phyloP scores from a whole-genome alignment of 2,888 invertebrate genomes.

The Spisula solida region DNA sequence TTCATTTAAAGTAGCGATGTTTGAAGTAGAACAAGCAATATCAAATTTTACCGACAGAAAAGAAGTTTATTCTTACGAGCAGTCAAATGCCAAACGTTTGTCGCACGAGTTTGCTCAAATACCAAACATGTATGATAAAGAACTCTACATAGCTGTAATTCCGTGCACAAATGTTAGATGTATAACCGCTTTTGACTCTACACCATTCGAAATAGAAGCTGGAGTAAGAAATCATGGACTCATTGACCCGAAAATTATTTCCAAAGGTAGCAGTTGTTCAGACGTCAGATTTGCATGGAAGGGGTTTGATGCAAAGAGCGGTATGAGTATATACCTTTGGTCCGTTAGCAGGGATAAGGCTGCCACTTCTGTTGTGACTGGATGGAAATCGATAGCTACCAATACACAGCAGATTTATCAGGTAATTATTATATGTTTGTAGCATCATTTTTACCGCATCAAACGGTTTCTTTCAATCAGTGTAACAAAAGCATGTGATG shows the following conservation, averaged over 20 bases:
- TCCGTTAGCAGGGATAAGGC: constrained; percentile 16
- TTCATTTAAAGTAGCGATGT: constrained; percentile 5
- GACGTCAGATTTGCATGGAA: constrained; percentile 25
- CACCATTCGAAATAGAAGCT: not conserved
- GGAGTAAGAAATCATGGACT: not conserved
- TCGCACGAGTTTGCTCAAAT: not conserved
- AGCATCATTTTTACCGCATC: too few relatives aligned
- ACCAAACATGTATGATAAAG: not conserved
- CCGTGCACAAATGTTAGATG: constrained; percentile 12
- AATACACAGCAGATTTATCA: not conserved
- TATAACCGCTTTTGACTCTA: not conserved
- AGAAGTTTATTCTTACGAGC: not conserved
- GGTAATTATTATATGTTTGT: not conserved
- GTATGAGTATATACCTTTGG: constrained; percentile 42
- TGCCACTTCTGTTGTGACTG: not conserved
- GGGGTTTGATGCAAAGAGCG: constrained; percentile 32
- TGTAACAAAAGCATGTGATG: too few relatives aligned
- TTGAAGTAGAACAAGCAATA: not conserved
- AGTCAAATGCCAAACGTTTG: not conserved
- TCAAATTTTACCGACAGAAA: not conserved
- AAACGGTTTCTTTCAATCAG: too few relatives aligned
- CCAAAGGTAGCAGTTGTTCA: not conserved
- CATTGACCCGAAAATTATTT: not conserved
- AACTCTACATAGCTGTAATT: not conserved
- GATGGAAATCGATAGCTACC: constrained; percentile 4